phyloP scores from a whole-genome alignment of 2,797 vertebrate genomes.

The Anguilla marmorata region DNA sequence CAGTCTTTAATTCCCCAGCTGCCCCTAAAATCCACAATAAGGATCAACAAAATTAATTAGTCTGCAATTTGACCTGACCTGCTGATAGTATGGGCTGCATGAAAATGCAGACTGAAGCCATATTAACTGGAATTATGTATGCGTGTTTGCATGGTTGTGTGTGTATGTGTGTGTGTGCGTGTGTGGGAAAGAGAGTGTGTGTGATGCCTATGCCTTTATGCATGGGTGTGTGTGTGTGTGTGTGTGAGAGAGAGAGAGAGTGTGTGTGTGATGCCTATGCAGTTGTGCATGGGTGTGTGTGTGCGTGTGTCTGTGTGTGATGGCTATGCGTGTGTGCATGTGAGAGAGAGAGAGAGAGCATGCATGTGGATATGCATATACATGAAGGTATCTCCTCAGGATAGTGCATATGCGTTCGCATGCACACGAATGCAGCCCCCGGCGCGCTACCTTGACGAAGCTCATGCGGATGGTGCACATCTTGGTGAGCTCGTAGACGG shows the following conservation, averaged over 20 bases:
- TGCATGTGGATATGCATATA: background rate
- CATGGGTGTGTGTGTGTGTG: background rate
- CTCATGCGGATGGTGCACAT: conserved; percentile 99
- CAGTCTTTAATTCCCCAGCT: background rate
- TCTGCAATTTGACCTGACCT: background rate
- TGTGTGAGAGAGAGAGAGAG: background rate
- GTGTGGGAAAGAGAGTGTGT: background rate
- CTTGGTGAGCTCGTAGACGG: conserved; percentile 95
- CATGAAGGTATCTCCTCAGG: background rate
- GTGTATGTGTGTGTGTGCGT: background rate
- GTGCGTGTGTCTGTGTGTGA: background rate
- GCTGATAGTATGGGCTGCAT: background rate
- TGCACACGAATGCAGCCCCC: background rate
- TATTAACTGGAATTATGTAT: background rate
- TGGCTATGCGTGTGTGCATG: background rate
- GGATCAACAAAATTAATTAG: background rate
- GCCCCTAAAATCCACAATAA: background rate
- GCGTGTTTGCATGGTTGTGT: no score
- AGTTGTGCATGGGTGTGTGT: background rate
- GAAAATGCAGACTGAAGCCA: background rate
- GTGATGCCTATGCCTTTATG: background rate
- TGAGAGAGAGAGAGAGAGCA: background rate
- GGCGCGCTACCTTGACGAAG: conserved; percentile 86
- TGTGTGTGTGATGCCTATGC: background rate
- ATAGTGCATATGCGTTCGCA: background rate